Evolutionary conservation across 2,888 invertebrate species (phyloP).

Genomic region (Ectemnius continuus): DNA sequence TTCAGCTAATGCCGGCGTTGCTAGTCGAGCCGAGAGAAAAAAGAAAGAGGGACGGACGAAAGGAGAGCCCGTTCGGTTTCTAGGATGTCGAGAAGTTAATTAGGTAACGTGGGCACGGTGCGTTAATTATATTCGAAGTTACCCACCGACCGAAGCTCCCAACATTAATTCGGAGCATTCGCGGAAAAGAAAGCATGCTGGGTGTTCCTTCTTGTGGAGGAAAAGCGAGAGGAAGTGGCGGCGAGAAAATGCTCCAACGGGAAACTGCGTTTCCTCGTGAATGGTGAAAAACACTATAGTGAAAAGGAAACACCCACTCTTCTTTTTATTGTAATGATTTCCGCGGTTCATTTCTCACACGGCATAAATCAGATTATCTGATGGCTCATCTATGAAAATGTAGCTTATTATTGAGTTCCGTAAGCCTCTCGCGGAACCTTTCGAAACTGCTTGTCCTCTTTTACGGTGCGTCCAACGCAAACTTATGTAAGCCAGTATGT

Average conservation of each 20-base stretch:
- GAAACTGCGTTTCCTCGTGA: too few relatives aligned
- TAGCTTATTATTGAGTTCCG: too few relatives aligned
- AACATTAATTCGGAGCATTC: not conserved
- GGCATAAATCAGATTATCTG: not conserved
- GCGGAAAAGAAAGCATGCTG: conserved; percentile 55
- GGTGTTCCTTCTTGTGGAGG: conserved; percentile 1
- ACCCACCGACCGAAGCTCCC: too few relatives aligned
- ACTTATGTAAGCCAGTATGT: conserved; percentile 70
- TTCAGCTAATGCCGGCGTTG: too few relatives aligned
- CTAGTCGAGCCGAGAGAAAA: not conserved
- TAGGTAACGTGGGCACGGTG: not conserved
- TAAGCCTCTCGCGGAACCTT: too few relatives aligned
- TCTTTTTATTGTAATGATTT: too few relatives aligned
- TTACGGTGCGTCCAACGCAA: conserved; percentile 34
- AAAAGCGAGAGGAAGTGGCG: conserved; percentile 51
- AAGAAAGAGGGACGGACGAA: not conserved
- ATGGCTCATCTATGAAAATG: too few relatives aligned
- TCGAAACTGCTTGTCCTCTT: not conserved
- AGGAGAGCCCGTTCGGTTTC: conserved; percentile 3
- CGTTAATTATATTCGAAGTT: not conserved
- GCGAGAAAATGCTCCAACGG: conserved; percentile 25
- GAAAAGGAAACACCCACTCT: too few relatives aligned
- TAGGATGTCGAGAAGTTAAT: not conserved
- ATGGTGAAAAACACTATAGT: too few relatives aligned
- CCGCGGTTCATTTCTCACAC: conserved; percentile 10